phyloP scores from a whole-genome alignment of 1,140 invertebrate species.

The Riptortus pedestris region DNA sequence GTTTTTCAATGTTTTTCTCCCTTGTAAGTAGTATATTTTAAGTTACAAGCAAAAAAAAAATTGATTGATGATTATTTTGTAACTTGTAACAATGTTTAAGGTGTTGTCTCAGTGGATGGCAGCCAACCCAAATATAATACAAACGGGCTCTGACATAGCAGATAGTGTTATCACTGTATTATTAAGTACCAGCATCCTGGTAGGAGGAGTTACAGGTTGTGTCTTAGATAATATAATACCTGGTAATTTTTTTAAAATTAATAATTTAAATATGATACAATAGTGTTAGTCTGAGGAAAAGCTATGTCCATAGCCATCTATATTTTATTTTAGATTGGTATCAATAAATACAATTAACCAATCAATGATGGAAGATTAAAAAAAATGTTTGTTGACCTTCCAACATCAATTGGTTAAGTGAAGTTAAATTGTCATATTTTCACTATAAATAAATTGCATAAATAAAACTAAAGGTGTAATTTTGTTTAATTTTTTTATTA shows the following conservation, averaged over 20 bases:
- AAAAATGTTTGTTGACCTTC: too few species aligned
- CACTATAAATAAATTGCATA: too few species aligned
- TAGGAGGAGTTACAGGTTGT: constrained; percentile 68
- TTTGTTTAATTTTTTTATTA: too few species aligned
- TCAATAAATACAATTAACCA: too few species aligned
- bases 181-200: constrained; percentile 72
- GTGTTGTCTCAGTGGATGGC: constrained; percentile 67
- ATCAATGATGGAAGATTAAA: too few species aligned
- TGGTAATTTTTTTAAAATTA: constrained; percentile 42
- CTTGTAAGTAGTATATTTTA: constrained; percentile 43
- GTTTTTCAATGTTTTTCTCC: constrained; percentile 75
- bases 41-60: constrained; percentile 9
- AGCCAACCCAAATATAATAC: constrained; percentile 49
- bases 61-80: neutral
- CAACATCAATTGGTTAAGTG: too few species aligned
- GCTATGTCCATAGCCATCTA: too few species aligned
- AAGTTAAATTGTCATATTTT: too few species aligned
- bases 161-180: constrained; percentile 69
- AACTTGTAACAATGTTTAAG: constrained; percentile 31
- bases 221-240: constrained; percentile 76
- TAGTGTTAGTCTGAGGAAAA: too few species aligned
- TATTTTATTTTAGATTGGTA: too few species aligned
- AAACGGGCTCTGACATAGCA: constrained; percentile 55
- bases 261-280: neutral
- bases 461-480: too few species aligned